Evolutionary conservation across 2,113 vertebrate genomes (phyloP), one percentile per base, ranked within the genome.

Genomic region (Halcyon malimbica): DNA sequence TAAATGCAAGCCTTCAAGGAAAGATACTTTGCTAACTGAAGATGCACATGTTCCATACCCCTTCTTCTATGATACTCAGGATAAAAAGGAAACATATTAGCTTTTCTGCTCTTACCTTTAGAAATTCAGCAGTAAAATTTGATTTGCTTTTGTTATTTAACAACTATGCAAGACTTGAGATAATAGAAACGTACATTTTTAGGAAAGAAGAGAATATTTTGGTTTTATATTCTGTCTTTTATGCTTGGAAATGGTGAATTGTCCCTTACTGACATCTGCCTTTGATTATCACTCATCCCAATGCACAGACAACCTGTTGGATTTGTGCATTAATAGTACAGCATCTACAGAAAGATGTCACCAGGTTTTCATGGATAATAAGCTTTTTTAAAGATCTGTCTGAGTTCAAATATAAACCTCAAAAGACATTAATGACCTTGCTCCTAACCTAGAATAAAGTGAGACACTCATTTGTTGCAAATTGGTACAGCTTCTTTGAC

Each of bases 261-360:
- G 69, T 87, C 63, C 76, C 88, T 94, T 86, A 80, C 67, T 81
- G 85, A 95, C 39, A 46, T 60, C 54, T 74, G 26, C 31, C 63
- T 95, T 96, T 96, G 92, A 96, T 96, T 90, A 80, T 89, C 53
- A 74, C 23, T 93, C 78, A 77, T 89, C 63, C 59, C 63, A 91
- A 90, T 70, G 78, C 79, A 86, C 76, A 93, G 77, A 73, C 31
- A 87, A 81, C 56, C 64, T 70, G 64, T 81, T 92, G 56, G 85
- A 94, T 92, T 35, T 95, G 63, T 88, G 39, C 85, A 89, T 86
- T 96, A 92, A 88, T 50, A 73, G 39, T 86, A 77, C 15, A 59
- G 51, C 39, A 48, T 20, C 39, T 77, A 80, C 78, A 95, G 79
- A 96, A 95, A 74, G 42, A 83, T 75, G 46, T 79, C 88, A 60